Base-by-base conservation (phyloP, 2,797 vertebrate genomes). In the Sus cebifrons region DNA sequence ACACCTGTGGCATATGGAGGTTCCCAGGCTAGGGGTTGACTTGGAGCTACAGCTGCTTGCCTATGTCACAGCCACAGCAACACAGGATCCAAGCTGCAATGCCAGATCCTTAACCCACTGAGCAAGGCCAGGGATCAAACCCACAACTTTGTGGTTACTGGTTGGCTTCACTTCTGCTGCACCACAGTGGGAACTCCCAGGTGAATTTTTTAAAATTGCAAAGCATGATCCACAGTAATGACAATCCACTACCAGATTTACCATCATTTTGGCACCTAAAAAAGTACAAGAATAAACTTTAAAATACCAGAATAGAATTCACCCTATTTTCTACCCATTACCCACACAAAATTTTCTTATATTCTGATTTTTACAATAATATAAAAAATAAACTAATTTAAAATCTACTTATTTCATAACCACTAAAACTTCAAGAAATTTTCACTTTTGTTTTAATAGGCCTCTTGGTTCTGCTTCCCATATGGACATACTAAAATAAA, bases 381-480 rank as follows among this genome's bases (percentile, higher is more conserved):
- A 74, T 90, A 79, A 93, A 56, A 62, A 91, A 86, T 11, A 82
- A 91, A 87, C 27, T 75, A 73, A 84, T 68, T 75, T 60, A 87
- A 96, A 96, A 74, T 78, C 85, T 92, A 67, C 20, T 94, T 77
- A 95, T 70, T 85, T 16, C 7, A 73, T 88, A 20, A 68, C 54
- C 73, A 88, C 44, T 60, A 81, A 84, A 60, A 64, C 32, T 1
- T 56, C 54, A 89, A 32, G 18, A 73, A 78, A 79, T 78, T 83
- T 95, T 91, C 20, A 62, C 15, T 86, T 77, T 88, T 78, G 77
- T 77, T 88, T 78, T 82, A 65, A 60, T 52, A 32, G 49, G 49
- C 10, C 25, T 67, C 18, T 16, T 64, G 18, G 36, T 54, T 64
- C 36, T 92, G 70, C 84, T 94, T 7, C 25, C 68, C 13, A 25